These are phyloP conservation scores for Anthopleura xanthogrammica DNA, from an alignment of 92 coral and sea anemone species.

Conservation along the genomic window DNA sequence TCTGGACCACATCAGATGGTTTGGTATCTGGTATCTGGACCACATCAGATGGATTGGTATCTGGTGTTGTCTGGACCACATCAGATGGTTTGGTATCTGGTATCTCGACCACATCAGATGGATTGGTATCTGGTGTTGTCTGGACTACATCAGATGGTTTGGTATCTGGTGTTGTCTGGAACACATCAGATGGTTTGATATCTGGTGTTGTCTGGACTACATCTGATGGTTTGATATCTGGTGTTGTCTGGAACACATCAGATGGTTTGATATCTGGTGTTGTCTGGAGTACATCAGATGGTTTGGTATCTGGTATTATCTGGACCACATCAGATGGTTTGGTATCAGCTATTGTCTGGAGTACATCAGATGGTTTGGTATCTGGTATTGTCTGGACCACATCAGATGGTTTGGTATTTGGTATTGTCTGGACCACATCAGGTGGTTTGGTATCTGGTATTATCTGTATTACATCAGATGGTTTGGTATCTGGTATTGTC, in stretches of 20 bases:
- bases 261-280: neutral
- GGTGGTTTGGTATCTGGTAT: neutral
- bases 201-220: neutral
- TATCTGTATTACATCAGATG: neutral
- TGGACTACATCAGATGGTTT: slow-evolving; percentile 3
- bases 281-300: neutral
- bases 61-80: neutral
- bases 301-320: neutral
- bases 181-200: neutral
- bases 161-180: neutral
- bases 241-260: neutral
- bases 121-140: neutral
- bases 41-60: neutral
- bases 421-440: neutral
- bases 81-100: neutral
- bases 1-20: neutral
- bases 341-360: neutral
- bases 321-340: neutral
- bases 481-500: neutral
- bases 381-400: neutral
- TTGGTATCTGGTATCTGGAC: too few species aligned
- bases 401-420: neutral
- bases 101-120: too few species aligned
- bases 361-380: too few species aligned
- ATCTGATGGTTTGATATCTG: neutral